Base-by-base conservation (phyloP, 2,113 vertebrate genomes). In the Murina feae region DNA sequence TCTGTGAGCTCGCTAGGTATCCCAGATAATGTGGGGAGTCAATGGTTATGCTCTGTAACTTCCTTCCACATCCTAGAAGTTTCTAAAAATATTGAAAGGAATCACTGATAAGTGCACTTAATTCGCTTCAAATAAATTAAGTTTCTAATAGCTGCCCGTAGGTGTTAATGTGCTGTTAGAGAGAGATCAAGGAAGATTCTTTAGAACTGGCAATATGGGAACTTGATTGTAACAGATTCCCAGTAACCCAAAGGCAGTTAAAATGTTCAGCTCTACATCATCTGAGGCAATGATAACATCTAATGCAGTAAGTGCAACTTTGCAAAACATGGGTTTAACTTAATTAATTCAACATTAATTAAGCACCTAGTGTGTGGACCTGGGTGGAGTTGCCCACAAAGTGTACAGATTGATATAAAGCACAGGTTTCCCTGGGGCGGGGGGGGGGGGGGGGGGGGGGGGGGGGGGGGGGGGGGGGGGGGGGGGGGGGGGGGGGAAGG, bases 61-160 rank as follows among this genome's bases (percentile, higher is more conserved):
- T 53, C 21, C 18, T 74, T 69, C 18, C 23, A 53, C 17, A 80
- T 63, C 58, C 23, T 58, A 66, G 91, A 83, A 55, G 14, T 91
- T 76, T 35, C 75, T 58, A 83, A 97, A 90, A 83, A 71, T 25
- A 30, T 86, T 89, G 18, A 85, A 92, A 91, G 80, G 58, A 86
- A 75, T 66, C n/a, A 91, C 44, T 92, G 55, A 83, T 79, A 86
- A 88, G 23, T 86, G 25, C 5, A 69, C 20, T 90, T 53, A 66
- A n/a, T 42, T 84, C 1, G 9, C 25, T 90, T 83, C 65, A 76
- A 21, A 80, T 84, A 89, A 86, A 69, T 92, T 81, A 58, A 13
- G 32, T 93, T 90, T 89, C 65, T 86, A 51, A 47, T 86, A 42
- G 32, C 53, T 93, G 88, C 65, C 42, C 44, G 35, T 42, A 60